Percentiles rank a stretch among this genome's conserved stretches.
Conservation (phyloP, 2,888 invertebrate species). For the Hofmannophila pseudospretella region DNA sequence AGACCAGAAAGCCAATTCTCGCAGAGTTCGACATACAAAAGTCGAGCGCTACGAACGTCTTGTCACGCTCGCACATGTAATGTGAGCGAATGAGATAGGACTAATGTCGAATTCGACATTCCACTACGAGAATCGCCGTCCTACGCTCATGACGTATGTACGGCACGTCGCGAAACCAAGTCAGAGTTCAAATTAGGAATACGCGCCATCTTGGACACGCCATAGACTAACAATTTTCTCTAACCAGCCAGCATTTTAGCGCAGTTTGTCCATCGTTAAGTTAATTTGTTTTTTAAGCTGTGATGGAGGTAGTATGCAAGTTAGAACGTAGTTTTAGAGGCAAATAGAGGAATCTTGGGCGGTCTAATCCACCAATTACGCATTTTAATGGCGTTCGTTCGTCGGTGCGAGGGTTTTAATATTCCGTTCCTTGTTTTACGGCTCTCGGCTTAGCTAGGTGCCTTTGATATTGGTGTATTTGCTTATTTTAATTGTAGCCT, state of each 20-base stretch:
- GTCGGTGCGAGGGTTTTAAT: constrained; percentile 62
- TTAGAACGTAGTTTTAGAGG: constrained; percentile 40
- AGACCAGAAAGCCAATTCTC: too few relatives aligned
- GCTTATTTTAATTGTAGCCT: constrained; percentile 43
- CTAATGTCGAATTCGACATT: too few relatives aligned
- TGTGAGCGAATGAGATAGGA: too few relatives aligned
- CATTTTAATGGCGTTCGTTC: constrained; percentile 74
- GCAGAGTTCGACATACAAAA: too few relatives aligned
- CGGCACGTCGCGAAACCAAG: constrained; percentile 56
- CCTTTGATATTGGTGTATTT: constrained; percentile 46
- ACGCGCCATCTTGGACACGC: constrained; percentile 44
- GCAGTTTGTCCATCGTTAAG: neutral
- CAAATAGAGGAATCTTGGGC: constrained; percentile 72
- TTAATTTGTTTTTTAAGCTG: constrained; percentile 22
- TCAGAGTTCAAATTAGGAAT: constrained; percentile 54
- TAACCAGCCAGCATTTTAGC: neutral
- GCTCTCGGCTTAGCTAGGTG: constrained; percentile 40
- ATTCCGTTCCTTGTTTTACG: constrained; percentile 73
- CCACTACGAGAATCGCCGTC: too few relatives aligned
- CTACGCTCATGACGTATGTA: constrained; percentile 70
- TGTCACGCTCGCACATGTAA: too few relatives aligned
- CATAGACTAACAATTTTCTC: constrained; percentile 30
- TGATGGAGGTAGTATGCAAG: constrained; percentile 23
- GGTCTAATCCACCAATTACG: constrained; percentile 76
- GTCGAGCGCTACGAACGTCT: too few relatives aligned